phyloP scores from a whole-genome alignment of 1,140 invertebrate genomes.

The Myzus persicae region DNA sequence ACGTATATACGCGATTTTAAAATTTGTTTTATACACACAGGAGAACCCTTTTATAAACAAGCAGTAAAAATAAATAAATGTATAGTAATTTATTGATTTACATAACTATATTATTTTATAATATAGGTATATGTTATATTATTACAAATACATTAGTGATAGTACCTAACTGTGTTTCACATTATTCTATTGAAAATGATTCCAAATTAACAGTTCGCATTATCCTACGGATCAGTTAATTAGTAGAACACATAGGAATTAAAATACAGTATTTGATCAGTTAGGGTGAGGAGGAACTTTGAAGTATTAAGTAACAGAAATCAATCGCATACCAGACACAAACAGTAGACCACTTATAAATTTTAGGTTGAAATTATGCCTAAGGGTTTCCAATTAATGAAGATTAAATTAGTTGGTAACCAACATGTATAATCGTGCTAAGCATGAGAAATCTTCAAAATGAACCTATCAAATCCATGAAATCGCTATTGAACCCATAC shows the following conservation, averaged over 20 bases:
- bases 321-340: neutral
- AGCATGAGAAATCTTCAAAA: neutral
- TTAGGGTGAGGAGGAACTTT: neutral
- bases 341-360: neutral
- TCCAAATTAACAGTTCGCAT: neutral
- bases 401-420: neutral
- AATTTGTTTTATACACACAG: neutral
- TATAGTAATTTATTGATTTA: neutral
- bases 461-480: neutral
- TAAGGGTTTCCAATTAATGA: neutral
- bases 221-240: neutral
- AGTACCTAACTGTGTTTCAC: neutral
- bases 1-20: neutral
- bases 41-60: neutral
- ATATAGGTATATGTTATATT: too few relatives aligned
- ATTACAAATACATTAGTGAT: neutral
- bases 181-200: neutral
- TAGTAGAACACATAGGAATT: neutral
- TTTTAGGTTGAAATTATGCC: neutral
- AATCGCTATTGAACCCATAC: neutral
- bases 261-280: neutral
- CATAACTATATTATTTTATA: too few relatives aligned
- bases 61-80: neutral
- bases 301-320: too few relatives aligned
- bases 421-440: neutral